Conservation (phyloP, 2,888 invertebrate species). For the Ormia ochracea region DNA sequence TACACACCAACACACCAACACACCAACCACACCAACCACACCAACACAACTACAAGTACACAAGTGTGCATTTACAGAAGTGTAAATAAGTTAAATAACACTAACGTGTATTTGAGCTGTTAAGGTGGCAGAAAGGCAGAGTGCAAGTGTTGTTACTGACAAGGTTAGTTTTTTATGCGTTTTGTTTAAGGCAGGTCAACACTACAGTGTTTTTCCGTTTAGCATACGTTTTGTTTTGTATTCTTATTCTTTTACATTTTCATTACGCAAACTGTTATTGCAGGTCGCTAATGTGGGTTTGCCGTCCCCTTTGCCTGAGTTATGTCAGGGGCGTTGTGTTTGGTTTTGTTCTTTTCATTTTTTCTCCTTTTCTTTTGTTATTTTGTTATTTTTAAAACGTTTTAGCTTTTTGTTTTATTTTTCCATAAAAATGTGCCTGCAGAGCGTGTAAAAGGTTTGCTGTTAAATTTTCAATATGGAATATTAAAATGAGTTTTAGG, state of each 20-base stretch:
- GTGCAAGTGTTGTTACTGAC: slow-evolving; percentile 26
- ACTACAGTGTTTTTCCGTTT: neutral
- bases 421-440: neutral
- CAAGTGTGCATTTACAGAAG: too few relatives aligned
- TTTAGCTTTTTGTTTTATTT: neutral
- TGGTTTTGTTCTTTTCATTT: neutral
- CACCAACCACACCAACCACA: too few relatives aligned
- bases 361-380: neutral
- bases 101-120: neutral
- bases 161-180: slow-evolving; percentile 37
- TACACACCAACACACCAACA: neutral
- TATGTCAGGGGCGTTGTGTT: slow-evolving; percentile 45
- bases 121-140: neutral
- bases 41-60: neutral
- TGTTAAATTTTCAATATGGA: neutral
- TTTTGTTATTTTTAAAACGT: too few relatives aligned
- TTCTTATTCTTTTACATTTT: slow-evolving; percentile 16
- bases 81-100: neutral
- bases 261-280: slow-evolving; percentile 12
- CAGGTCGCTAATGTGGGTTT: slow-evolving; percentile 1
- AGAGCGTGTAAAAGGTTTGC: neutral
- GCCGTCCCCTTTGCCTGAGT: slow-evolving; percentile 20
- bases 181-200: slow-evolving; percentile 45
- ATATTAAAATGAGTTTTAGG: too few relatives aligned
- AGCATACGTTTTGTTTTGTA: neutral